Evolutionary conservation across 2,888 invertebrate species (phyloP), one percentile per base, ranked within the genome.

Genomic region (Odontothrips loti): DNA sequence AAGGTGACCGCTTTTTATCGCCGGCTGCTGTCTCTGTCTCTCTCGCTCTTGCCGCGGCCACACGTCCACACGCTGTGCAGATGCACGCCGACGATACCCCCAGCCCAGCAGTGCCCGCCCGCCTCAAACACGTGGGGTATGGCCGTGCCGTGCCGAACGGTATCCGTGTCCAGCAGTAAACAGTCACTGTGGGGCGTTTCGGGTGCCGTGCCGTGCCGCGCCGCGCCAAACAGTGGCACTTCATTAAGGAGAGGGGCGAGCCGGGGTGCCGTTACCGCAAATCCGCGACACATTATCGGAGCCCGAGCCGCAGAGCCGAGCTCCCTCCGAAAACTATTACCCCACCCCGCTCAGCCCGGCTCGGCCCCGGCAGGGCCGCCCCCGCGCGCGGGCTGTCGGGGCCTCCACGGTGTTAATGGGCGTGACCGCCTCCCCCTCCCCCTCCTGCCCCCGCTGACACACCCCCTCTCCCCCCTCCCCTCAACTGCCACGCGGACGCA

Each of bases 41-140:
- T 15, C 15, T 58, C 58, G 58, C 58, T 6, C 17, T 20, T 15
- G 6, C 58, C 15, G 58, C 58, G 58, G 34, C 34, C 34, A 43
- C 34, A 43, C 51, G 51, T 12, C 51, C 1, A 11, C 34, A 4
- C 34, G 34, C 3, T 43, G 34, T 6, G 34, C 34, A 27, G 68
- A 75, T 75, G 68, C 68, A 75, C 68, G 68, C 27, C 68, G 68
- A 27, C 68, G 68, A 75, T 75, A 75, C 68, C 68, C 68, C 68
- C 23, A 9, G 68, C 68, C 27, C 8, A 27, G 68, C 23, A 58
- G 58, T 20, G 58, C 58, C 15, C 58, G 15, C 58, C 12, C 15
- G 15, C 27, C 68, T 27, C 23, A 10, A 9, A 27, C 68, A 75
- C 68, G 27, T 75, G 68, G 68, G 27, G 68, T 75, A 75, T 2